Conservation (phyloP, 2,888 invertebrate species). For the Sminthurides aquaticus region DNA sequence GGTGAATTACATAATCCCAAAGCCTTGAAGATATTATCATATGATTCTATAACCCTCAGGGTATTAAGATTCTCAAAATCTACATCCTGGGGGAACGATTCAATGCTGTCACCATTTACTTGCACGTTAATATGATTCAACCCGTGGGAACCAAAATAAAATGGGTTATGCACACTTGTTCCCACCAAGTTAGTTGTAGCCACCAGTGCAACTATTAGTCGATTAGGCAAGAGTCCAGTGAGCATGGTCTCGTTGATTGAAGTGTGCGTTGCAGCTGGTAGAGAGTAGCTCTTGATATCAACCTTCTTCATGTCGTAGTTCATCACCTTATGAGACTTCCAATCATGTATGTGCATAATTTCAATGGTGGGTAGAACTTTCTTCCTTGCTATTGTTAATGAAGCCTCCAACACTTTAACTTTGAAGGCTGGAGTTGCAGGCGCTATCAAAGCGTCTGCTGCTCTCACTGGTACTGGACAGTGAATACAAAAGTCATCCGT, state of each 20-base stretch:
- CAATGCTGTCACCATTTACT: conserved; percentile 2
- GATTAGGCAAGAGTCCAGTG: conserved; percentile 19
- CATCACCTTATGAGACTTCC: neutral
- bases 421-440: conserved; percentile 1
- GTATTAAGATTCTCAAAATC: neutral
- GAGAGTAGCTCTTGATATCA: conserved; percentile 13
- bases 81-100: neutral
- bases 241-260: conserved; percentile 23
- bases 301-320: conserved; percentile 3
- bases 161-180: conserved; percentile 6
- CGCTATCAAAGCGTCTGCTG: neutral
- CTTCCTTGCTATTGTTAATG: conserved; percentile 13
- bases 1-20: conserved; percentile 12
- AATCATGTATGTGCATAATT: conserved; percentile 14
- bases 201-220: conserved; percentile 25
- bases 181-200: conserved; percentile 12
- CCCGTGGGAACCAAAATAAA: conserved; percentile 6
- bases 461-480: neutral
- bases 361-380: conserved; percentile 26
- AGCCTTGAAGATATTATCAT: neutral
- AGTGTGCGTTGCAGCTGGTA: conserved; percentile 21
- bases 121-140: neutral
- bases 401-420: conserved; percentile 20
- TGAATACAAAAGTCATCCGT: conserved; percentile 21
- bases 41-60: conserved; percentile 1